These are phyloP conservation scores for Bombus superbus DNA, from an alignment of 1,140 invertebrate species.

Conservation along the genomic window DNA sequence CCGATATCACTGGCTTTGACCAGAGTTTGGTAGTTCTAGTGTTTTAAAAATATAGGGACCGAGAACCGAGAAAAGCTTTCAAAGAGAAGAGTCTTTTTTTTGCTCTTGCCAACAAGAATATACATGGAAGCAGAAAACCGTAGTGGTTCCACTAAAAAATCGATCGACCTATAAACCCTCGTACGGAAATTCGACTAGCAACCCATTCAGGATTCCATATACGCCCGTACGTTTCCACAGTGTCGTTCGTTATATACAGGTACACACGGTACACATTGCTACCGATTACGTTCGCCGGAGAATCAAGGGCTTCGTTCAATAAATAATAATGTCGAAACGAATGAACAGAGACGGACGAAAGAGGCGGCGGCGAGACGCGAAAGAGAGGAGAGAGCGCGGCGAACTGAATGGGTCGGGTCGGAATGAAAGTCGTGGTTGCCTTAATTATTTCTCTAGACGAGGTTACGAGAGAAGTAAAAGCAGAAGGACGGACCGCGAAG, in stretches of 20 bases:
- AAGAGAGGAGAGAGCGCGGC: background rate
- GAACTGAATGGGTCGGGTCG: slow-evolving; percentile 36
- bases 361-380: background rate
- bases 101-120: background rate
- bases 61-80: background rate
- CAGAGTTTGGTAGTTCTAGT: background rate
- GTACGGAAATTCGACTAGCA: slow-evolving; percentile 45
- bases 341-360: too few relatives aligned
- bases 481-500: slow-evolving; percentile 85
- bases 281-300: background rate
- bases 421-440: slow-evolving; percentile 28
- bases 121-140: background rate
- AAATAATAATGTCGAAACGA: too few relatives aligned
- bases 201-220: slow-evolving; percentile 53
- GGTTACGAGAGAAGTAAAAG: slow-evolving; percentile 58
- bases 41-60: background rate
- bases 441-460: slow-evolving; percentile 63
- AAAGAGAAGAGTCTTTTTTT: background rate
- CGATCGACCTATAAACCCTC: slow-evolving; percentile 48
- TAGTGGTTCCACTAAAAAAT: background rate
- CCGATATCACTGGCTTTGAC: background rate
- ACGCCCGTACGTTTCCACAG: background rate
- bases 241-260: background rate
- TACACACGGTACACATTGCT: too few relatives aligned
- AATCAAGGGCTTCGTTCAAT: too few relatives aligned